phyloP scores from a whole-genome alignment of 2,113 vertebrate species.

The Pelusios castaneus region DNA sequence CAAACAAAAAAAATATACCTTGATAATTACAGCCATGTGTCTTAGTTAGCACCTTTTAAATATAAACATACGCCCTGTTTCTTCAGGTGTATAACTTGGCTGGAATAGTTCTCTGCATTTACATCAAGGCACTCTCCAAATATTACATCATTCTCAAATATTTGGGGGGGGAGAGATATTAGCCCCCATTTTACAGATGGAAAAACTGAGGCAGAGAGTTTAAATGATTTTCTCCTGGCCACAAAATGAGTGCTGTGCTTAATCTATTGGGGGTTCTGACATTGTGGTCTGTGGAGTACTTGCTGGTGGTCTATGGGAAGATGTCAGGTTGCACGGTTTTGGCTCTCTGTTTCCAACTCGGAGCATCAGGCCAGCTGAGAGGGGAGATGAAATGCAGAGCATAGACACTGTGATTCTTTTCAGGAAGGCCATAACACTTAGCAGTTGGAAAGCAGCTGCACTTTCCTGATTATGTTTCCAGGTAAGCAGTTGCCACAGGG shows the following conservation, averaged over 20 bases:
- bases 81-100: neutral
- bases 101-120: neutral
- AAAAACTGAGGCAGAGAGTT: neutral
- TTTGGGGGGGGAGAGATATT: too few species aligned
- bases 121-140: neutral
- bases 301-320: neutral
- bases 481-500: constrained; percentile 41
- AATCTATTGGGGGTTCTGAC: neutral
- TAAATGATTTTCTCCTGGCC: neutral
- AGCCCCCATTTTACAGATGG: neutral
- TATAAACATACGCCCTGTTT: neutral
- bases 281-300: neutral
- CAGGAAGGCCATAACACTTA: constrained; percentile 44
- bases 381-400: fast-evolving
- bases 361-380: neutral
- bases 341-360: neutral
- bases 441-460: constrained; percentile 21
- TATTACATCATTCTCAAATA: neutral
- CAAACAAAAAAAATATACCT: constrained; percentile 66
- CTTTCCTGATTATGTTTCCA: constrained; percentile 55
- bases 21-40: constrained; percentile 62
- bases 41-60: constrained; percentile 42
- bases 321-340: neutral
- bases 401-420: constrained; percentile 7
- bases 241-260: fast-evolving